Evolutionary conservation across 2,888 invertebrate species (phyloP), one percentile per base, ranked within the genome.

Genomic region (Drosophila pegasa): DNA sequence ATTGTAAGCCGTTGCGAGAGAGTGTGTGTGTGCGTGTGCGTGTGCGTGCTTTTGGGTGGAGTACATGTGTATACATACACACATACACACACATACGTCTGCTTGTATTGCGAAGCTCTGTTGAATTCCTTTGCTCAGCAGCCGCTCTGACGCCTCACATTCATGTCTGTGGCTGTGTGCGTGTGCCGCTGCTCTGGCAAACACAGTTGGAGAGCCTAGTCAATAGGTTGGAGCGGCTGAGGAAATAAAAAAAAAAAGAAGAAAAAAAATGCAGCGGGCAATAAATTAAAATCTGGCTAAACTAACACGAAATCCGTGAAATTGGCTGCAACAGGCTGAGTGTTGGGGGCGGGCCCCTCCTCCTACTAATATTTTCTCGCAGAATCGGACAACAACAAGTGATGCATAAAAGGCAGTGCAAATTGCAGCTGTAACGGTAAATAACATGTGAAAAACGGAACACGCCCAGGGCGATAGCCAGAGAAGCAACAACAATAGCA

Each of bases 391-490:
- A 48, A 73, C 71, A 77, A 78, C 78, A 75, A 78, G 74, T 75
- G 74, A 74, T 75, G 67, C 59, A 66, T 55, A 57, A 64, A 48
- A 16, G 45, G 52, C 43, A 59, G 43, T 29, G 27, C 22, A 66
- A 63, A 27, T 29, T 41, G 54, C 51, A 60, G 50, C 35, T 56
- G 59, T 67, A 56, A 75, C 35, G 51, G 59, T 67, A 56, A 75
- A 75, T 48, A 68, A 35, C 40, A 57, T 40, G 54, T n/a, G 59
- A 57, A 78, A 57, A 68, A 47, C 52, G 64, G 25, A 78, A 78
- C 54, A 78, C 79, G 75, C 75, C 78, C 75, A 74, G 47, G 63
- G 75, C 62, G 43, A 67, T 68, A 57, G 41, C 52, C 56, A 67
- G 9, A 35, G 35, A 27, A 48, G 25, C 38, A 60, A 51, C 40